Evolutionary conservation across 2,797 vertebrate genomes (phyloP), one percentile per base, ranked within the genome.

Genomic region (Hydrolagus colliei): DNA sequence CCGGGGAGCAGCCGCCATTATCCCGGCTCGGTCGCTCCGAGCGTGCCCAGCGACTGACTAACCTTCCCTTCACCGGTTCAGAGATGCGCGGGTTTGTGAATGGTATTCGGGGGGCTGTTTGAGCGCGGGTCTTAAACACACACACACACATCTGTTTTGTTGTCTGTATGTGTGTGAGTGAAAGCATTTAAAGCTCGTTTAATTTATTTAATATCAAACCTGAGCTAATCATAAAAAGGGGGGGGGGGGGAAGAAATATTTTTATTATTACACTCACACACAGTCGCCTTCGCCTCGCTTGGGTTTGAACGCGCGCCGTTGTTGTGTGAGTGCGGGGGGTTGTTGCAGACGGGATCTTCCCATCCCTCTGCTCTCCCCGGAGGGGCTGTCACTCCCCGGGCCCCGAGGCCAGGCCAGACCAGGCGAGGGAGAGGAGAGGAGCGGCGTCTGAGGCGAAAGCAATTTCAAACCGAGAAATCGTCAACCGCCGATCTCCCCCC

Each of bases 341-440:
- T 87, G 86, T 41, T 74, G 73, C 16, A 41, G 90, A 88, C 88
- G 87, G 86, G 86, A 86, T 89, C 89, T 89, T 87, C 88, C 90
- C 88, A 88, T 76, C 62, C 82, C 86, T 85, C 68, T 65, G 73
- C 75, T 65, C 72, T 79, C 62, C 62, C 88, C 86, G 32, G 80
- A 86, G 87, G 86, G 85, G 72, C 87, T 88, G 87, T 86, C 86
- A 79, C 61, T 22, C 74, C 74, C 89, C 88, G 87, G 89, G 88
- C 89, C 87, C 89, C 86, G 27, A 88, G 87, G 86, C 80, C 87
- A 86, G 85, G 86, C 86, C 77, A 68, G 82, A 88, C 86, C 88
- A 82, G 86, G 76, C 87, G 87, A 86, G 86, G 86, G 62, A 80
- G 79, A 22, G 71, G n/a, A 27, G 62, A 35, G 9, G 80, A 82